phyloP scores from a whole-genome alignment of 2,888 invertebrate genomes.

The Latheticus oryzae region DNA sequence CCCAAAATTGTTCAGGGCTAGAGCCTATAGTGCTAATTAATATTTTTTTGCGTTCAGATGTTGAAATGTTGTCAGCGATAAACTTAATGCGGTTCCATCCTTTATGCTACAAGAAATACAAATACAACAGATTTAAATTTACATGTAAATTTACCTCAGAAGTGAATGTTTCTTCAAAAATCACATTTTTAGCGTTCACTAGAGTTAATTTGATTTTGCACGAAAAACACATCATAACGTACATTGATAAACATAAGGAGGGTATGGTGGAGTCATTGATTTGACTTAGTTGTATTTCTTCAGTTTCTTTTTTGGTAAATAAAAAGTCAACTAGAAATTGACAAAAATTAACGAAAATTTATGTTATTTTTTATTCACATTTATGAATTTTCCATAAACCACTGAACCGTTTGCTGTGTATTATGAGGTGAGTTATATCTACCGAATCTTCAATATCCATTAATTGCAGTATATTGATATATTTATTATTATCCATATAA shows the following conservation, averaged over 20 bases:
- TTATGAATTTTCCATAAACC: slow-evolving; percentile 21
- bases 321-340: slow-evolving; percentile 2
- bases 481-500: not conserved
- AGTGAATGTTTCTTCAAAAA: slow-evolving; percentile 3
- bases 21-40: slow-evolving; percentile 1
- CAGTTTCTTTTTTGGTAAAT: slow-evolving; percentile 1
- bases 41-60: not conserved
- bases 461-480: slow-evolving; percentile 1
- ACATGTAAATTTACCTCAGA: slow-evolving; percentile 1
- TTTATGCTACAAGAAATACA: not conserved
- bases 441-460: slow-evolving; percentile 1
- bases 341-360: too few species aligned
- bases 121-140: not conserved
- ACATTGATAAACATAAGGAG: slow-evolving; percentile 17
- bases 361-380: slow-evolving; percentile 1
- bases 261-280: not conserved
- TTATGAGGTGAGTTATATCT: slow-evolving; percentile 5
- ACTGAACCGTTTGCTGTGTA: slow-evolving; percentile 10
- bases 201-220: slow-evolving; percentile 10
- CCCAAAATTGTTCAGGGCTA: slow-evolving; percentile 9
- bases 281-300: slow-evolving; percentile 1
- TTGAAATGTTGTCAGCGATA: not conserved
- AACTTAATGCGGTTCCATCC: slow-evolving; percentile 17
- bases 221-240: slow-evolving; percentile 12
- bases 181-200: not conserved